Base-by-base conservation (phyloP, 2,888 invertebrate species). In the Limnephilus lunatus region DNA sequence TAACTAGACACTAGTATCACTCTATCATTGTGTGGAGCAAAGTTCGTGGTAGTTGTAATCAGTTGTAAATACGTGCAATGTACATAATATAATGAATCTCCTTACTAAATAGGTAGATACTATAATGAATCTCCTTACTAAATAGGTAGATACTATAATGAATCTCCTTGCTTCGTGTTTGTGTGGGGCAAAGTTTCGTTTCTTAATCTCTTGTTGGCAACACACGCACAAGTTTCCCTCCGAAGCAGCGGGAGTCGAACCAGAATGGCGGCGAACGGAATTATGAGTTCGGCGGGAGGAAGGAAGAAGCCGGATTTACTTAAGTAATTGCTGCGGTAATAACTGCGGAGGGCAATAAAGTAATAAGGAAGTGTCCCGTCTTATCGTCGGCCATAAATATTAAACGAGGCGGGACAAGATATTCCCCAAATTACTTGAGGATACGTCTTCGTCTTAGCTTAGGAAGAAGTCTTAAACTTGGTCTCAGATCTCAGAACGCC, bases 241-340 rank as follows among this genome's bases (percentile, higher is more conserved):
- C 85, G 81, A 48, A 94, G 93, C 93, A 94, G 94, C 94, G 94
- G 94, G 93, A 92, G 92, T 93, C 93, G 25, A 32, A 85, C 19
- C 85, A 91, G 92, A 90, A 92, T 93, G 90, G 93, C 94, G 94
- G 95, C 95, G 95, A 94, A 7, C 35, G 32, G 48, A 90, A 90
- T 35, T 91, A 90, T 91, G 85, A 90, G 90, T 86, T 68, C 87
- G 90, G 83, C 68, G 82, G 89, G 91, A 91, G 93, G 95, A 95
- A 95, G 96, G 96, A 96, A 96, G 96, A 96, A 96, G 96, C 95
- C 96, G 96, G 96, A 96, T 96, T 96, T 96, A 96, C 96, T 96
- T 96, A 96, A 96, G 96, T 96, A 96, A 96, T 96, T 96, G 96
- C 96, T 95, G 93, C 90, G 91, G 96, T 96, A 96, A 96, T 96